Evolutionary conservation across 2,797 vertebrate genomes (phyloP).

Genomic region (Chloroceryle inda): DNA sequence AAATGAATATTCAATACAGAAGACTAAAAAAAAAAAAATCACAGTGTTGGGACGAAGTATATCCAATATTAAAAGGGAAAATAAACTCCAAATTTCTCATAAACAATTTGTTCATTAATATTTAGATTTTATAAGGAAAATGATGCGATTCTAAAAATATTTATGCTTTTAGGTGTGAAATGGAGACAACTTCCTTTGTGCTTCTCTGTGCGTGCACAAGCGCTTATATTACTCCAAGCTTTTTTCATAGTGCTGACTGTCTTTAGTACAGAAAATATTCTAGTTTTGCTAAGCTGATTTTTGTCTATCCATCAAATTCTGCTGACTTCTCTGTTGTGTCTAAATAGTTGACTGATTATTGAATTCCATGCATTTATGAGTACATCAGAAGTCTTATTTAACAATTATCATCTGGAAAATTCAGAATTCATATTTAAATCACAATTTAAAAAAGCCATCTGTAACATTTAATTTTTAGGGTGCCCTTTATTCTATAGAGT

Average conservation of each 20-base stretch:
- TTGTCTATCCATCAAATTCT: constrained; percentile 38
- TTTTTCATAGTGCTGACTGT: not conserved
- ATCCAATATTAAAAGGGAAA: not conserved
- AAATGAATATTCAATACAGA: not conserved
- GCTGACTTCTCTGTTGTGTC: constrained; percentile 44
- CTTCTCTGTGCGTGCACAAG: not conserved
- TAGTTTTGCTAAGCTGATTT: constrained; percentile 30
- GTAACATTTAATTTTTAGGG: not conserved
- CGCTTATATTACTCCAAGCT: not conserved
- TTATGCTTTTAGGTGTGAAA: constrained; percentile 15
- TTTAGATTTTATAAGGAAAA: not conserved
- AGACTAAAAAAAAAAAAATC: not conserved
- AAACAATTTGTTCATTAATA: not conserved
- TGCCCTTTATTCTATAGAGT: not conserved
- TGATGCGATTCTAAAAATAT: not conserved
- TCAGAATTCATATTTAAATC: constrained; percentile 26
- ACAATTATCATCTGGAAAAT: constrained; percentile 12
- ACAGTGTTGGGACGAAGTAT: not conserved
- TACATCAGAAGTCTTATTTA: constrained; percentile 43
- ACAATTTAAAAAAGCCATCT: constrained; percentile 27
- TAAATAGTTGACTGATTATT: constrained; percentile 55
- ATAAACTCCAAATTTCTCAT: not conserved
- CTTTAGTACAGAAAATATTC: constrained; percentile 5
- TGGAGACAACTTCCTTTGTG: not conserved
- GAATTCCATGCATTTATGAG: constrained; percentile 30